A percentile compares a stretch with the other conserved stretches of the same genome.
Evolutionary conservation across 2,113 vertebrate species (phyloP).

Genomic region (Rhynchomys soricoides): DNA sequence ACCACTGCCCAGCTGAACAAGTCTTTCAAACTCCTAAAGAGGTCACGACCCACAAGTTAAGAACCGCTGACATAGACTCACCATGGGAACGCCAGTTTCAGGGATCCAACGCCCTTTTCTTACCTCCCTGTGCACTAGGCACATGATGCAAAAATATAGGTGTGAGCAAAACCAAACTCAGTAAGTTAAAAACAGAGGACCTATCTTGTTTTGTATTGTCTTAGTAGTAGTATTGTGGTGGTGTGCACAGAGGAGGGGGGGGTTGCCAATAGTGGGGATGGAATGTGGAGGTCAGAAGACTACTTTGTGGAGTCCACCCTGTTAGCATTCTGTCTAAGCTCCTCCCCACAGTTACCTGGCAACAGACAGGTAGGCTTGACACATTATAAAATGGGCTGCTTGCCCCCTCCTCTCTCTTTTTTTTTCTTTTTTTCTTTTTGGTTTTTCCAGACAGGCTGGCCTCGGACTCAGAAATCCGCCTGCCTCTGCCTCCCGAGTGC

Average conservation of each 20-base stretch:
- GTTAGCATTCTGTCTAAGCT: too few relatives aligned
- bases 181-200: not conserved
- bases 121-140: not conserved
- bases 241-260: fast-evolving
- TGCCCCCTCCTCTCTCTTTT: too few relatives aligned
- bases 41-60: not conserved
- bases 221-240: not conserved
- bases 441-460: too few relatives aligned
- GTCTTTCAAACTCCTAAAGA: not conserved
- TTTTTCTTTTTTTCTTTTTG: too few relatives aligned
- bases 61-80: not conserved
- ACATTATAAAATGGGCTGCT: too few relatives aligned
- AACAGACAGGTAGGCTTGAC: too few relatives aligned
- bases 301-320: not conserved
- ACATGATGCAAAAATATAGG: not conserved
- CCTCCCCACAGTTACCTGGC: too few relatives aligned
- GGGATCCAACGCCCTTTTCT: not conserved
- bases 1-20: too few relatives aligned
- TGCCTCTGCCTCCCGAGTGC: too few relatives aligned
- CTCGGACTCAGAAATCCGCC: too few relatives aligned
- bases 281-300: not conserved
- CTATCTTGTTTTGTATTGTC: not conserved
- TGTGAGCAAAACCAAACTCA: not conserved
- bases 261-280: not conserved
- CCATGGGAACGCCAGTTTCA: not conserved